Conservation (phyloP, 2,113 vertebrate genomes). For the Clarias gariepinus region DNA sequence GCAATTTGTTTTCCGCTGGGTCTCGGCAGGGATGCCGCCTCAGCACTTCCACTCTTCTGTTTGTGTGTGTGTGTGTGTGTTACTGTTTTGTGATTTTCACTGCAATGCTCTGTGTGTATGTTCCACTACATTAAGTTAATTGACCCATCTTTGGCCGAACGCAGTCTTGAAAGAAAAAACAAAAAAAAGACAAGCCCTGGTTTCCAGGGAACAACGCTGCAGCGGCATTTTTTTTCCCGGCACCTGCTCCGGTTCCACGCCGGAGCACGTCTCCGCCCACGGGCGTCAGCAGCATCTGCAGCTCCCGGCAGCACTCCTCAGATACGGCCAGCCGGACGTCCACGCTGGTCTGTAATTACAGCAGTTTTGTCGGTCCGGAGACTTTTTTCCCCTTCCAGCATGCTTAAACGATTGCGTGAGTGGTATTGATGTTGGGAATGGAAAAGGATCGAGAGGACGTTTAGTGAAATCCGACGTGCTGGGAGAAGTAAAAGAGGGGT, state of each 20-base stretch:
- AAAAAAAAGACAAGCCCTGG: not conserved
- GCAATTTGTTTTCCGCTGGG: slow-evolving; percentile 62
- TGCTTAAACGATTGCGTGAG: not conserved
- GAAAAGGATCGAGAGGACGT: not conserved
- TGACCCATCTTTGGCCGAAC: slow-evolving; percentile 31
- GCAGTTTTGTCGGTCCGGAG: not conserved
- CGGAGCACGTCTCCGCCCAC: not conserved
- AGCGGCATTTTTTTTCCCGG: not conserved
- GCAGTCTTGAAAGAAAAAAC: not conserved
- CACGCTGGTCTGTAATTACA: slow-evolving; percentile 15
- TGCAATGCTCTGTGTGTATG: slow-evolving; percentile 51
- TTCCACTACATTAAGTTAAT: slow-evolving; percentile 56
- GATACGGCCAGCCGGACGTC: not conserved
- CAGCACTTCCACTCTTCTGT: slow-evolving; percentile 49
- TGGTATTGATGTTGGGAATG: not conserved
- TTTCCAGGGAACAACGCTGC: not conserved
- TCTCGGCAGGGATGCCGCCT: slow-evolving; percentile 54
- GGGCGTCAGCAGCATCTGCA: not conserved
- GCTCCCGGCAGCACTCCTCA: not conserved
- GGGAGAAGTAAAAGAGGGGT: not conserved
- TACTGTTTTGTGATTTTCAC: slow-evolving; percentile 35
- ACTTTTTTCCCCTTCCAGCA: not conserved
- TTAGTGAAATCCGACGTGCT: not conserved
- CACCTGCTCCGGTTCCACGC: slow-evolving; percentile 5
- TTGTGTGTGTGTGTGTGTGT: slow-evolving; percentile 32